phyloP scores from a whole-genome alignment of 2,797 vertebrate species.

The Craterocephalus amniculus region DNA sequence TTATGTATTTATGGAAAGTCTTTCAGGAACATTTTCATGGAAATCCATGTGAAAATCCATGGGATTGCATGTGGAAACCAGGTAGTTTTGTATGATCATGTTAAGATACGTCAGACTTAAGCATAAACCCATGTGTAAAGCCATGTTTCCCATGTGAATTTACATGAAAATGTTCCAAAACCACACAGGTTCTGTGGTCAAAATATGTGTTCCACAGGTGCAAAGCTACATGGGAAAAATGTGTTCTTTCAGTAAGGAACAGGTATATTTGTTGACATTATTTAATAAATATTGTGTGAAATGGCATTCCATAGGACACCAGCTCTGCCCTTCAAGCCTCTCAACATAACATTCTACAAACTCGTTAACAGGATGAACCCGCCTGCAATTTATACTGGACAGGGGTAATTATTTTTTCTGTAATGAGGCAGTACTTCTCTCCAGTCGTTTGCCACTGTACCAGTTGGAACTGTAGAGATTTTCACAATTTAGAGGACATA shows the following conservation, averaged over 20 bases:
- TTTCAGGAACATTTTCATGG: no score
- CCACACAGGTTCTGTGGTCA: not conserved
- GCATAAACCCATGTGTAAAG: not conserved
- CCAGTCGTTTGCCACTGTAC: conserved; percentile 47
- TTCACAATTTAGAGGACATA: conserved; percentile 41
- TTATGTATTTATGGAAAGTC: not conserved
- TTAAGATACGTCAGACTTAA: not conserved
- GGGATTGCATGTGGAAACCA: not conserved
- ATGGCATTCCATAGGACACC: not conserved
- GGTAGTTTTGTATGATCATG: not conserved
- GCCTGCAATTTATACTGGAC: conserved; percentile 75
- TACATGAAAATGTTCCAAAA: not conserved
- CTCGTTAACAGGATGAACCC: conserved; percentile 30
- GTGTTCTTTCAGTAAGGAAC: not conserved
- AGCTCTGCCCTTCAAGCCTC: conserved; percentile 15
- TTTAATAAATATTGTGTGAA: not conserved
- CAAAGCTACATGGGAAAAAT: not conserved
- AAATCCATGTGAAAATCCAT: not conserved
- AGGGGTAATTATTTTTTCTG: conserved; percentile 82
- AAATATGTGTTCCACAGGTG: not conserved
- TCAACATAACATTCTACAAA: not conserved
- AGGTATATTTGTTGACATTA: not conserved
- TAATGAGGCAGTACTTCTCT: conserved; percentile 75
- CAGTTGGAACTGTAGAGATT: conserved; percentile 49
- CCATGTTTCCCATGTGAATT: not conserved